A percentile compares a stretch with the other conserved stretches of the same genome.
Conservation (phyloP, 2,888 invertebrate species). For the Nephrotoma guestfalica region DNA sequence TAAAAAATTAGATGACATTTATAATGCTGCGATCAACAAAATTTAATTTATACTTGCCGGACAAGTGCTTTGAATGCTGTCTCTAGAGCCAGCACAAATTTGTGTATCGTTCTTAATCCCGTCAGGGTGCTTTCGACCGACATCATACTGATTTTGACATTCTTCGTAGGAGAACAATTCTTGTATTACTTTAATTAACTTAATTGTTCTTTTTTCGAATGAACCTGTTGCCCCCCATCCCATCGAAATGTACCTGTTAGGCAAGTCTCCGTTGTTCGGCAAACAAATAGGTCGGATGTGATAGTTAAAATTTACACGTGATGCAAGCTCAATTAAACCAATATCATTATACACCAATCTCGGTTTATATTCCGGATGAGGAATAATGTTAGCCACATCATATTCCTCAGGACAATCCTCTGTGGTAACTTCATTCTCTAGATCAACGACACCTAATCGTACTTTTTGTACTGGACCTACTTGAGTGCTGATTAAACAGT, state of each 20-base stretch:
- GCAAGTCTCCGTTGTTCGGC: conserved; percentile 14
- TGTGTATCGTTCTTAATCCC: conserved; percentile 35
- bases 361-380: conserved; percentile 32
- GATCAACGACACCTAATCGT: conserved; percentile 28
- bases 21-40: not conserved
- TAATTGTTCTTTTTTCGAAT: conserved; percentile 9
- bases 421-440: conserved; percentile 12
- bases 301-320: conserved; percentile 24
- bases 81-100: conserved; percentile 38
- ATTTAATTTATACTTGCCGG: conserved; percentile 8
- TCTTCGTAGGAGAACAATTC: not conserved
- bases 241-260: conserved; percentile 20
- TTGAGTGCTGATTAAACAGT: conserved; percentile 29
- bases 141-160: conserved; percentile 24
- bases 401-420: conserved; percentile 23
- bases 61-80: conserved; percentile 35
- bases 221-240: conserved; percentile 35
- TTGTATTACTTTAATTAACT: not conserved
- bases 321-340: conserved; percentile 33
- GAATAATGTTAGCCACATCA: conserved; percentile 19
- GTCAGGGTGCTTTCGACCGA: conserved; percentile 18
- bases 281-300: conserved; percentile 35
- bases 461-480: conserved; percentile 17
- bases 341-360: conserved; percentile 37
- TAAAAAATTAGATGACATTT: not conserved